Conservation (phyloP, 1,140 invertebrate genomes). For the Drosophila erecta region DNA sequence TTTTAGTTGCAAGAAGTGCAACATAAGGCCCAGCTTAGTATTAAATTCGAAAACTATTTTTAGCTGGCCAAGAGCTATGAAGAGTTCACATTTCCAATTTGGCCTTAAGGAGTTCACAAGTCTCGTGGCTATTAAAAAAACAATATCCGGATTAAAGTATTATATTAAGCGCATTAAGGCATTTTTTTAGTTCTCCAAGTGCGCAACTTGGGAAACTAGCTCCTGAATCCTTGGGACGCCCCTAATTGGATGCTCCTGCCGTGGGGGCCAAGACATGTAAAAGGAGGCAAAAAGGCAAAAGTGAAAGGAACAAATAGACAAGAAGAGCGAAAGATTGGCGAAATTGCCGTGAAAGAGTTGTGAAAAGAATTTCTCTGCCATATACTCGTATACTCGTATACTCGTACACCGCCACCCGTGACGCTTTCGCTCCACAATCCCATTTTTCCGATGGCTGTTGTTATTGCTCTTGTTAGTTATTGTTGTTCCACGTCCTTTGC, state of each 20-base stretch:
- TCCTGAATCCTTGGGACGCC: conserved; percentile 32
- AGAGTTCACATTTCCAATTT: too few relatives aligned
- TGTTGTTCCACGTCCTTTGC: conserved; percentile 51
- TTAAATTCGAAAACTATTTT: too few relatives aligned
- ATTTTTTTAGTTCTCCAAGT: too few relatives aligned
- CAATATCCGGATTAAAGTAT: too few relatives aligned
- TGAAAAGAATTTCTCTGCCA: conserved; percentile 35
- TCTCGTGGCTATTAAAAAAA: too few relatives aligned
- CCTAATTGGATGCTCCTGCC: conserved; percentile 42
- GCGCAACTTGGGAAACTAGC: conserved; percentile 4
- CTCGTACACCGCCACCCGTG: neutral
- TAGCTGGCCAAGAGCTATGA: too few relatives aligned
- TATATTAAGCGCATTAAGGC: too few relatives aligned
- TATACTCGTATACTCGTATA: too few relatives aligned
- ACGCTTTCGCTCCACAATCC: neutral
- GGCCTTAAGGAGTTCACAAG: too few relatives aligned
- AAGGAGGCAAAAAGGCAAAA: conserved; percentile 3
- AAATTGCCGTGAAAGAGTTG: conserved; percentile 46
- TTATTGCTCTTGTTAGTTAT: conserved; percentile 53
- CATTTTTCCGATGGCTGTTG: conserved; percentile 3
- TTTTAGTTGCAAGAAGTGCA: too few relatives aligned
- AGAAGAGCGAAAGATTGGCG: conserved; percentile 24
- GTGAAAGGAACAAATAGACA: neutral
- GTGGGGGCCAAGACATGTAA: conserved; percentile 16
- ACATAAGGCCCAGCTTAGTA: too few relatives aligned